Evolutionary conservation across 1,140 invertebrate species (phyloP).

Genomic region (Macrosteles quadrilineatus): DNA sequence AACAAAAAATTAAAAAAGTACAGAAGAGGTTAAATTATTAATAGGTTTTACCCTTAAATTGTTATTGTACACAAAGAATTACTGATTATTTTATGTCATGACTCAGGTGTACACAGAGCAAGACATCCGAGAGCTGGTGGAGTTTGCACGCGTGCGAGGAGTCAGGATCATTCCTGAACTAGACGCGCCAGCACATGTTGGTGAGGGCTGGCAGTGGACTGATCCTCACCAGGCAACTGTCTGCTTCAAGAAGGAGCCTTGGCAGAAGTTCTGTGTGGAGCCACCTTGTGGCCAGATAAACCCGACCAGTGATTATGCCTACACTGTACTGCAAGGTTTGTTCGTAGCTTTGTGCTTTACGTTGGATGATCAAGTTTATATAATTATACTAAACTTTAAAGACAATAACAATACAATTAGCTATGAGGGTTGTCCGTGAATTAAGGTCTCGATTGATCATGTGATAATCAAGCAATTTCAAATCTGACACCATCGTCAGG

Average conservation of each 20-base stretch:
- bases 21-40: too few relatives aligned
- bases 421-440: too few relatives aligned
- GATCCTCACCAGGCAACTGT: conserved; percentile 60
- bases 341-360: too few relatives aligned
- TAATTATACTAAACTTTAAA: too few relatives aligned
- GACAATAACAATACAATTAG: too few relatives aligned
- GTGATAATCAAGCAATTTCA: too few relatives aligned
- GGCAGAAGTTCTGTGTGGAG: conserved; percentile 76
- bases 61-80: neutral
- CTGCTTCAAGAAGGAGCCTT: conserved; percentile 69
- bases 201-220: conserved; percentile 81
- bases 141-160: conserved; percentile 70
- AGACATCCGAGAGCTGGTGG: conserved; percentile 69
- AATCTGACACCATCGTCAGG: too few relatives aligned
- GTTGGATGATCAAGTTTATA: too few relatives aligned
- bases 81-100: neutral
- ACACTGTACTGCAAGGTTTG: conserved; percentile 69
- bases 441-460: too few relatives aligned
- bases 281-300: conserved; percentile 87
- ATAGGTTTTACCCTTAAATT: neutral
- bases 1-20: too few relatives aligned
- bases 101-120: conserved; percentile 66
- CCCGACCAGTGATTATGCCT: conserved; percentile 71
- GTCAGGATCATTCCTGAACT: conserved; percentile 81
- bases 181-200: conserved; percentile 85